phyloP scores from a whole-genome alignment of 2,888 invertebrate species.

The Sepioteuthis lessoniana region DNA sequence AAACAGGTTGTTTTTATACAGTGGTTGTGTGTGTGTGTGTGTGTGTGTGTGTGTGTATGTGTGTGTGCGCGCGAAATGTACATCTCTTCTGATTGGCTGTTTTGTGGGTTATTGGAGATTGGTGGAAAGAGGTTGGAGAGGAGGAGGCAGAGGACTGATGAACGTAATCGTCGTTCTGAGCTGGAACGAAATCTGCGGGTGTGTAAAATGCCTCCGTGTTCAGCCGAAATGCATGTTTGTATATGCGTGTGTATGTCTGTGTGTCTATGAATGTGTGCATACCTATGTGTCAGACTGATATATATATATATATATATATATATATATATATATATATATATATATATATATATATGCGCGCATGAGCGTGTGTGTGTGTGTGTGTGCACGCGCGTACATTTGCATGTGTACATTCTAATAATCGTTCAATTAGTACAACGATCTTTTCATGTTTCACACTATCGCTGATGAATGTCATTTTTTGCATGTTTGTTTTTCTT shows the following conservation, averaged over 20 bases:
- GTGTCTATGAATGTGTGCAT: not conserved
- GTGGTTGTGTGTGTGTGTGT: not conserved
- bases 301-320: too few relatives aligned
- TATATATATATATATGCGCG: too few relatives aligned
- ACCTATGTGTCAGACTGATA: too few relatives aligned
- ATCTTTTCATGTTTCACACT: too few relatives aligned
- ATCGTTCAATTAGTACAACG: too few relatives aligned
- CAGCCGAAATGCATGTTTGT: not conserved
- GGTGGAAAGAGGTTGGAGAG: not conserved
- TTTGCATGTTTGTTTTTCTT: too few relatives aligned
- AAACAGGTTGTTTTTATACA: not conserved
- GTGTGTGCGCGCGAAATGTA: not conserved
- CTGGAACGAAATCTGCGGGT: not conserved
- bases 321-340: too few relatives aligned
- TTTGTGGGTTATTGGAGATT: slow-evolving; percentile 1
- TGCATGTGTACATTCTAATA: too few relatives aligned
- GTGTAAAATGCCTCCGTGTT: not conserved
- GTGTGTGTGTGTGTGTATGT: not conserved
- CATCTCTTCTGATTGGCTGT: slow-evolving; percentile 7
- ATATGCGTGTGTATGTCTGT: not conserved
- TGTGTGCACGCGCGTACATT: too few relatives aligned
- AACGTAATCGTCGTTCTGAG: not conserved
- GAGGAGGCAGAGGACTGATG: not conserved
- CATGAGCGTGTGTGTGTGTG: too few relatives aligned
- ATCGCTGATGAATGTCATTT: too few relatives aligned